phyloP scores from a whole-genome alignment of 2,113 vertebrate species.

The Scalopus aquaticus region DNA sequence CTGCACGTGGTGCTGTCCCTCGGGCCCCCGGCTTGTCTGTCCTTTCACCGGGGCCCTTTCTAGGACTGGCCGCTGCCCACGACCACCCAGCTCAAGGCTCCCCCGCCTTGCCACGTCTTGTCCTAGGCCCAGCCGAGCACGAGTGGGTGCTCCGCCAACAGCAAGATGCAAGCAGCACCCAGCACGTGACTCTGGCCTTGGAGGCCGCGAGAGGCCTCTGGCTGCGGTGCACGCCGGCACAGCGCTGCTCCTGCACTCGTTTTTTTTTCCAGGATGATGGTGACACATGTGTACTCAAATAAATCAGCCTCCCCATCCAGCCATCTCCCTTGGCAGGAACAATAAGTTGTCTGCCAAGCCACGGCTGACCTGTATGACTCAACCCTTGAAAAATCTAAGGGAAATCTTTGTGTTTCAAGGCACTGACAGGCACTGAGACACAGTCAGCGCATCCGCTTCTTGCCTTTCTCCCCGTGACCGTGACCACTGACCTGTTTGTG shows the following conservation, averaged over 20 bases:
- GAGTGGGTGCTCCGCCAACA: background rate
- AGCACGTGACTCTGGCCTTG: background rate
- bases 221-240: background rate
- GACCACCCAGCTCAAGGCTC: background rate
- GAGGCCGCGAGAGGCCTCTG: background rate
- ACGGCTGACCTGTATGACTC: conserved; percentile 49
- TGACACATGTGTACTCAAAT: conserved; percentile 60
- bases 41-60: background rate
- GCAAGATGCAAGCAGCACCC: background rate
- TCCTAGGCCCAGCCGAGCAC: background rate
- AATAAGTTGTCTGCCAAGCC: conserved; percentile 1
- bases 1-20: fast-evolving
- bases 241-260: background rate
- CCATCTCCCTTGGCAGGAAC: conserved; percentile 62
- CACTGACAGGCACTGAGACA: background rate
- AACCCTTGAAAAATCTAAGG: conserved; percentile 47
- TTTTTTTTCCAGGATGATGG: background rate
- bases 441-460: conserved; percentile 23
- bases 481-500: background rate
- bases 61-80: background rate
- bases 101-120: too few species aligned
- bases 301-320: conserved; percentile 53
- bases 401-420: conserved; percentile 43
- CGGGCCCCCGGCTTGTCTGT: background rate
- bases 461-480: background rate